Evolutionary conservation across 2,113 vertebrate species (phyloP).

Genomic region (Amazona guildingii): DNA sequence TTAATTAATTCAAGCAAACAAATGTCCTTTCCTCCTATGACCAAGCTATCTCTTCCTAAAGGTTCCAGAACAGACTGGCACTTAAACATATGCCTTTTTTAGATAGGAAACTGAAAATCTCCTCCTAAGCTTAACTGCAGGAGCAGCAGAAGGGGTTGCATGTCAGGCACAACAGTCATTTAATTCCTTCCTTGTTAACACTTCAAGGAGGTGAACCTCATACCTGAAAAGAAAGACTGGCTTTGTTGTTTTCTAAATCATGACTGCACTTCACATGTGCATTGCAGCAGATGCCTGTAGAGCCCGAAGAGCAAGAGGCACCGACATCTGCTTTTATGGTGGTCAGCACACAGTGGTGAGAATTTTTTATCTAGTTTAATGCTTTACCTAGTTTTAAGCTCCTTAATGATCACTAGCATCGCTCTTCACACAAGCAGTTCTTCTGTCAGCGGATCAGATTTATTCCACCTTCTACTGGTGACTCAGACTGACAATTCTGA

Average conservation of each 20-base stretch:
- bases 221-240: background rate
- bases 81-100: background rate
- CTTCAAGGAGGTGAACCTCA: background rate
- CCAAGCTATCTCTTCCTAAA: background rate
- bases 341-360: background rate
- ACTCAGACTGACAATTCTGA: background rate
- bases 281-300: background rate
- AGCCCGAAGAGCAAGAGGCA: background rate
- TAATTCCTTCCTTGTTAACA: background rate
- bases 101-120: background rate
- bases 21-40: background rate
- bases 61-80: background rate
- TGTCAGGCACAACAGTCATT: background rate
- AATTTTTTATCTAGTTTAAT: background rate
- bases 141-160: background rate
- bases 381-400: background rate
- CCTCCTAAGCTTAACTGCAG: background rate
- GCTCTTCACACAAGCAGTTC: background rate
- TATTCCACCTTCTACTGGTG: background rate
- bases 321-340: background rate
- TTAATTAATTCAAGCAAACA: background rate
- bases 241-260: background rate
- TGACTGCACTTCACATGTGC: background rate
- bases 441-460: background rate
- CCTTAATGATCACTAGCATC: background rate